phyloP scores from a whole-genome alignment of 2,113 vertebrate species.

The Antechinus flavipes region DNA sequence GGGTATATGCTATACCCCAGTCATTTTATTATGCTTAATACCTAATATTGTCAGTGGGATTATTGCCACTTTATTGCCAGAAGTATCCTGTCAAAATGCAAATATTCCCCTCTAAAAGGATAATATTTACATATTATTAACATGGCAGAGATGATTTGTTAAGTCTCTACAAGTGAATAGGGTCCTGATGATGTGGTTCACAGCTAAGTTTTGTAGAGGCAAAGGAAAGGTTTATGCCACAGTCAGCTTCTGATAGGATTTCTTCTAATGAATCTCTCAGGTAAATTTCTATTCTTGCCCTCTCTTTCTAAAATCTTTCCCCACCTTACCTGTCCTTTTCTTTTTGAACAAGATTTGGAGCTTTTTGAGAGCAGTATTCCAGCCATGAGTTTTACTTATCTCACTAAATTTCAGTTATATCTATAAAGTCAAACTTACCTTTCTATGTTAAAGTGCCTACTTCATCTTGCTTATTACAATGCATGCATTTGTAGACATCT shows the following conservation, averaged over 20 bases:
- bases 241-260: neutral
- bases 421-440: too few species aligned
- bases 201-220: neutral
- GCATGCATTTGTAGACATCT: too few species aligned
- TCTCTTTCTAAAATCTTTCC: too few species aligned
- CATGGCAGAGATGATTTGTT: neutral
- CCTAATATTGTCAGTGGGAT: neutral
- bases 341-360: too few species aligned
- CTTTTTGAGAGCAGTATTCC: too few species aligned
- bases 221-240: neutral
- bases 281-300: too few species aligned
- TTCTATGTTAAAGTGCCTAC: too few species aligned
- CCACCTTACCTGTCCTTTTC: too few species aligned
- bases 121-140: neutral
- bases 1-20: neutral
- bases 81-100: slow-evolving; percentile 36
- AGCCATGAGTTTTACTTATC: too few species aligned
- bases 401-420: too few species aligned
- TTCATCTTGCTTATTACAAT: too few species aligned
- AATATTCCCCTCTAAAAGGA: slow-evolving; percentile 4
- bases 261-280: neutral
- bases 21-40: neutral
- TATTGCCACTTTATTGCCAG: slow-evolving; percentile 49
- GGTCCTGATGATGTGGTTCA: neutral
- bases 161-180: neutral